These are phyloP conservation scores for Gobius niger DNA, from an alignment of 2,113 vertebrate genomes.

Conservation along the genomic window DNA sequence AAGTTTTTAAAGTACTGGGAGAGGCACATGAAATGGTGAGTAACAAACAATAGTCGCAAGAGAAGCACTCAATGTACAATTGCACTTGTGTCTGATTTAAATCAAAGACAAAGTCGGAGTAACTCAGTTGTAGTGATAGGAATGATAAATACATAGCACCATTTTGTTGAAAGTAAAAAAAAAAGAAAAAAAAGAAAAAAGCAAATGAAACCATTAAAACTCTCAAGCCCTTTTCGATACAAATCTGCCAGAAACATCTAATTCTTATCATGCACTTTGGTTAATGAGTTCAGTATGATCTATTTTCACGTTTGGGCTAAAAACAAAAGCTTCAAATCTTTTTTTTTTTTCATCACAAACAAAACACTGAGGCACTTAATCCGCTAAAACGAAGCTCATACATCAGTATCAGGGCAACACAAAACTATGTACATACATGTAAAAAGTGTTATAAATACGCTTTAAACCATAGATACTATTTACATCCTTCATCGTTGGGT, in stretches of 20 bases:
- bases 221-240: conserved; percentile 47
- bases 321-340: conserved; percentile 60
- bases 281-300: conserved; percentile 70
- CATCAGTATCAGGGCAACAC: conserved; percentile 83
- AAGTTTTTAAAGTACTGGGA: conserved; percentile 42
- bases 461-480: conserved; percentile 99
- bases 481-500: conserved; percentile 95
- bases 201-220: conserved; percentile 38
- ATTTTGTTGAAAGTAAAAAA: conserved; percentile 76
- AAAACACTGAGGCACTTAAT: conserved; percentile 89
- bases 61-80: conserved; percentile 57
- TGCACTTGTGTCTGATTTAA: conserved; percentile 48
- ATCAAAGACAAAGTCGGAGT: conserved; percentile 45
- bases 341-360: conserved; percentile 72
- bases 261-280: conserved; percentile 73
- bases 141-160: conserved; percentile 87
- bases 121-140: conserved; percentile 68
- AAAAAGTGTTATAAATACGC: conserved; percentile 99
- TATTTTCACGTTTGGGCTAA: conserved; percentile 57
- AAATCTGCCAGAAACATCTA: conserved; percentile 38
- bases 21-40: conserved; percentile 22
- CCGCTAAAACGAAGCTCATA: conserved; percentile 79
- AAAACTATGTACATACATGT: conserved; percentile 99
- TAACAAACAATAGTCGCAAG: conserved; percentile 51
- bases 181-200: conserved; percentile 61